Evolutionary conservation across 2,888 invertebrate genomes (phyloP).

Genomic region (Mythimna albipuncta): DNA sequence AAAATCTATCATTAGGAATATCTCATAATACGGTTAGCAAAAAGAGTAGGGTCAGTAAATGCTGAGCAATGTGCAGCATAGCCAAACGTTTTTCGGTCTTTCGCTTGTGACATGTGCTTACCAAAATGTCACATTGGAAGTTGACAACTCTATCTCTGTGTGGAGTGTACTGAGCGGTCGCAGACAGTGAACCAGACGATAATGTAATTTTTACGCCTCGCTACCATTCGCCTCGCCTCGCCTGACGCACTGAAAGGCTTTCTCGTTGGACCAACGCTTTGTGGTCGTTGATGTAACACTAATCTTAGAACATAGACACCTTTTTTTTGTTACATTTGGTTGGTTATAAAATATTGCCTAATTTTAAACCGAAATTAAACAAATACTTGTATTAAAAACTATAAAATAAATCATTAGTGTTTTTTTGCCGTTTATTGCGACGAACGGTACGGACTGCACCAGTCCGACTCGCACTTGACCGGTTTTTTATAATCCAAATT

Average conservation of each 20-base stretch:
- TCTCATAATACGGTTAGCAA: background rate
- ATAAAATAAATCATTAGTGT: no score
- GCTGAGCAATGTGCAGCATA: background rate
- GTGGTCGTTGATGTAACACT: slow-evolving; percentile 34
- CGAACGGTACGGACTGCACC: no score
- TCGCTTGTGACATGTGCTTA: slow-evolving; percentile 12
- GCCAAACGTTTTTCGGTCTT: background rate
- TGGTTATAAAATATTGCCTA: no score
- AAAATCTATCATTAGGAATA: no score
- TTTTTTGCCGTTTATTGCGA: no score
- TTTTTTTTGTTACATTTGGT: no score
- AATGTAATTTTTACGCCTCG: slow-evolving; percentile 57
- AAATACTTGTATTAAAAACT: no score
- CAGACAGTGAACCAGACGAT: slow-evolving; percentile 61
- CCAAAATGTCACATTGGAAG: slow-evolving; percentile 27
- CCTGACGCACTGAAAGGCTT: slow-evolving; percentile 46
- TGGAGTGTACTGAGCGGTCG: slow-evolving; percentile 34
- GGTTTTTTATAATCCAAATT: no score
- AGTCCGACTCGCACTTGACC: no score
- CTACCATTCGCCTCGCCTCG: slow-evolving; percentile 20
- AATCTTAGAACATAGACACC: no score
- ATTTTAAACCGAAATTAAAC: no score
- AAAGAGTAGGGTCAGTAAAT: background rate
- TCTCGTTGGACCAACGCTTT: slow-evolving; percentile 47
- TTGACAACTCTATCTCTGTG: slow-evolving; percentile 58